Evolutionary conservation across 1,140 invertebrate genomes (phyloP).

Genomic region (Hestina assimilis): DNA sequence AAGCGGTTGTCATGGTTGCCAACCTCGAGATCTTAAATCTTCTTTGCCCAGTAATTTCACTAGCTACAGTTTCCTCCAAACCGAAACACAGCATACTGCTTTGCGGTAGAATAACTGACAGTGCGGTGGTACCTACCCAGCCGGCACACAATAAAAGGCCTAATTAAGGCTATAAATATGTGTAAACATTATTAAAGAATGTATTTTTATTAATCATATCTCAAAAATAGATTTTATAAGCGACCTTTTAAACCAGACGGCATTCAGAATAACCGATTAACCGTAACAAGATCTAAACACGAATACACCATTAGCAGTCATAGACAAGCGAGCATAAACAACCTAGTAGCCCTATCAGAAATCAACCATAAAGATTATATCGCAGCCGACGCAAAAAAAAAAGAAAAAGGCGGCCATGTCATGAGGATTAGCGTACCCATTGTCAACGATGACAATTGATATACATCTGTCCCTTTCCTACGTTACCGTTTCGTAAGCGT

Average conservation of each 20-base stretch:
- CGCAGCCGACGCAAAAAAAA: conserved; percentile 47
- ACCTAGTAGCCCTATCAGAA: conserved; percentile 65
- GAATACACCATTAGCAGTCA: conserved; percentile 68
- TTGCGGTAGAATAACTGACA: no score
- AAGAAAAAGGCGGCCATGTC: conserved; percentile 63
- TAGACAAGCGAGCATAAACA: conserved; percentile 66
- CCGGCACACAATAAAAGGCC: no score
- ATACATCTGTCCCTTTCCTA: conserved; percentile 55
- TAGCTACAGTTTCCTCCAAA: no score
- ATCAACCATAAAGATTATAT: conserved; percentile 64
- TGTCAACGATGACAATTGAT: conserved; percentile 68
- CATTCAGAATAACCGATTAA: conserved; percentile 47
- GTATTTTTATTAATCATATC: no score
- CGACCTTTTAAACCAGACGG: conserved; percentile 38
- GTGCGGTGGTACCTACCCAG: no score
- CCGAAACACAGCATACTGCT: no score
- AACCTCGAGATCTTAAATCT: no score
- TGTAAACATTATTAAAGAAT: no score
- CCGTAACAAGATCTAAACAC: conserved; percentile 64
- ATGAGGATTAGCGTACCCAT: conserved; percentile 66
- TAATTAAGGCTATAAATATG: no score
- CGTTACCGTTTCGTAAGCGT: conserved; percentile 9
- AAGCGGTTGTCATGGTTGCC: no score
- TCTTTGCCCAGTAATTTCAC: no score
- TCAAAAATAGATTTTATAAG: no score